Evolutionary conservation across 1,140 invertebrate genomes (phyloP).

Genomic region (Linepithema humile): DNA sequence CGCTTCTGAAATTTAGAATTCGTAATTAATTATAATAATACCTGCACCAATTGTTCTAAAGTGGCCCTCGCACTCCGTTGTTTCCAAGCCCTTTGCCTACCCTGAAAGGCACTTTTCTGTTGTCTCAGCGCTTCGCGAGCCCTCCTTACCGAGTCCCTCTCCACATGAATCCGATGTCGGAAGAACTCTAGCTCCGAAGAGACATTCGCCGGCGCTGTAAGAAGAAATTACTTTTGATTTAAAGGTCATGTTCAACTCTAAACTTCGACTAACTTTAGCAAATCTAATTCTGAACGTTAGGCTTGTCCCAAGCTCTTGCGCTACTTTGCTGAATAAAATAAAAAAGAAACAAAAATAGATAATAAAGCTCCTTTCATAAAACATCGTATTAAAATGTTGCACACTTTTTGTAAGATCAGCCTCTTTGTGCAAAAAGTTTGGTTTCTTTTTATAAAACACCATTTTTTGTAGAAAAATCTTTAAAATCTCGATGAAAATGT

Average conservation of each 20-base stretch:
- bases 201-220: constrained; percentile 80
- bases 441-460: no score
- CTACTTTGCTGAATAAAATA: no score
- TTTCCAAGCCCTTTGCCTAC: constrained; percentile 86
- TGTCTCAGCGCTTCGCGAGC: constrained; percentile 89
- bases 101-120: constrained; percentile 85
- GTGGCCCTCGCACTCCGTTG: constrained; percentile 86
- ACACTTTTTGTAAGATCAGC: no score
- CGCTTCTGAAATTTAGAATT: neutral
- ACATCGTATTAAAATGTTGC: no score
- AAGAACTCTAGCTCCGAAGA: constrained; percentile 92
- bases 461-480: no score
- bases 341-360: no score
- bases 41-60: constrained; percentile 87
- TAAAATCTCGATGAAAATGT: no score
- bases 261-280: no score
- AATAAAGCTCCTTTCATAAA: no score
- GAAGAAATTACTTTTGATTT: constrained; percentile 48
- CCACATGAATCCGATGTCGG: constrained; percentile 90
- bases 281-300: no score
- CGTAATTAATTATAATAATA: constrained; percentile 52
- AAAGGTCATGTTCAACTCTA: neutral
- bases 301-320: no score
- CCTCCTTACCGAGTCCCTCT: constrained; percentile 90
- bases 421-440: no score